phyloP scores from a whole-genome alignment of 1,140 invertebrate species.

The Neotoxoptera formosana region DNA sequence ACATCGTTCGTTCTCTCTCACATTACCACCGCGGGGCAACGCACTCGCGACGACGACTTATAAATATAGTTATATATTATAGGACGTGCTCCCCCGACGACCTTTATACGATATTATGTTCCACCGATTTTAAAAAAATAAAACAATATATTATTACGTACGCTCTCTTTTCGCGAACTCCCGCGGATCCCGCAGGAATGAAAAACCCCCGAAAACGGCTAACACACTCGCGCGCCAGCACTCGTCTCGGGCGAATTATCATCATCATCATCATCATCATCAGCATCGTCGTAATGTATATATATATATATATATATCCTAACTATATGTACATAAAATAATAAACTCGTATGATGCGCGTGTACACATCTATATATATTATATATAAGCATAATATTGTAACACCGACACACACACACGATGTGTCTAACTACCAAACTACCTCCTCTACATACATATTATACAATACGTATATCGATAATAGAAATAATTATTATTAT shows the following conservation, averaged over 20 bases:
- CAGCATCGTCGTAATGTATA: too few relatives aligned
- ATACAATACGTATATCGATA: conserved; percentile 13
- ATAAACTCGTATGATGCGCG: neutral
- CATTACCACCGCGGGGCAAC: too few relatives aligned
- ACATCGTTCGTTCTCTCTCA: too few relatives aligned
- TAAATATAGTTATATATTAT: neutral
- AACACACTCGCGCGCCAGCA: neutral
- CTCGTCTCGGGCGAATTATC: neutral
- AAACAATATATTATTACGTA: neutral
- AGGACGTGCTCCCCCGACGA: neutral
- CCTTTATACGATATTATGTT: too few relatives aligned
- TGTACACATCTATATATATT: neutral
- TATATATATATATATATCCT: neutral
- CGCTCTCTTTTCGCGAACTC: neutral
- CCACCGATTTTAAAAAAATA: neutral
- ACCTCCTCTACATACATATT: neutral
- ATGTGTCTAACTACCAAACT: neutral
- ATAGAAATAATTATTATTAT: neutral
- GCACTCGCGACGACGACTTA: too few relatives aligned
- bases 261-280: neutral
- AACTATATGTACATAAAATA: neutral
- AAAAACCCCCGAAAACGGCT: neutral
- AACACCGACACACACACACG: neutral
- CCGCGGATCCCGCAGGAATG: neutral
- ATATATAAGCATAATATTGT: neutral